These are phyloP conservation scores for Chloroceryle aenea DNA, from an alignment of 2,113 vertebrate genomes.

Conservation along the genomic window DNA sequence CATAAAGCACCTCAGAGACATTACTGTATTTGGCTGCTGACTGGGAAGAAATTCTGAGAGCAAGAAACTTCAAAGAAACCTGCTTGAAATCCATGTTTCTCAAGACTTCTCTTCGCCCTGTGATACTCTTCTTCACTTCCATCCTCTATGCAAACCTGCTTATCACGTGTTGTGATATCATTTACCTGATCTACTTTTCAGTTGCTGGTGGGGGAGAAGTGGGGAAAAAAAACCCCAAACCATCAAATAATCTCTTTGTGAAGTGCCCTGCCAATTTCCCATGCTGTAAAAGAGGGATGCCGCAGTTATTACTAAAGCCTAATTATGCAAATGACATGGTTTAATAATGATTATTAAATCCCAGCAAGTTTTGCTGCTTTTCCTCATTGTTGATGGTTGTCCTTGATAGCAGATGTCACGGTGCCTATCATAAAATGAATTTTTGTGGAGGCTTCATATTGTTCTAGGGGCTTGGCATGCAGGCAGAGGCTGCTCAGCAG, in stretches of 20 bases:
- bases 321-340: conserved; percentile 4
- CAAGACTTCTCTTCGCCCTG: neutral
- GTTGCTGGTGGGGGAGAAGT: neutral
- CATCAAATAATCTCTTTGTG: neutral
- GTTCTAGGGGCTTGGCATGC: neutral
- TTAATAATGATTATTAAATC: conserved; percentile 45
- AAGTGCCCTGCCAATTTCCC: neutral
- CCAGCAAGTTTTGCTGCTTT: conserved; percentile 4
- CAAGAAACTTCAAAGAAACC: neutral
- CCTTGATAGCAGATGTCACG: neutral
- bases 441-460: neutral
- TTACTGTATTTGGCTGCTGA: neutral
- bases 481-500: neutral
- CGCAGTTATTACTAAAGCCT: neutral
- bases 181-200: neutral
- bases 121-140: neutral
- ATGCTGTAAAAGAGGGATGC: neutral
- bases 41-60: neutral
- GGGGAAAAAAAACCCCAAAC: neutral
- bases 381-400: neutral
- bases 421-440: neutral
- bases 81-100: neutral
- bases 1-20: neutral
- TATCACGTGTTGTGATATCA: neutral
- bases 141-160: neutral